Conservation (phyloP, 2,797 vertebrate genomes). For the Aulostomus chinensis region DNA sequence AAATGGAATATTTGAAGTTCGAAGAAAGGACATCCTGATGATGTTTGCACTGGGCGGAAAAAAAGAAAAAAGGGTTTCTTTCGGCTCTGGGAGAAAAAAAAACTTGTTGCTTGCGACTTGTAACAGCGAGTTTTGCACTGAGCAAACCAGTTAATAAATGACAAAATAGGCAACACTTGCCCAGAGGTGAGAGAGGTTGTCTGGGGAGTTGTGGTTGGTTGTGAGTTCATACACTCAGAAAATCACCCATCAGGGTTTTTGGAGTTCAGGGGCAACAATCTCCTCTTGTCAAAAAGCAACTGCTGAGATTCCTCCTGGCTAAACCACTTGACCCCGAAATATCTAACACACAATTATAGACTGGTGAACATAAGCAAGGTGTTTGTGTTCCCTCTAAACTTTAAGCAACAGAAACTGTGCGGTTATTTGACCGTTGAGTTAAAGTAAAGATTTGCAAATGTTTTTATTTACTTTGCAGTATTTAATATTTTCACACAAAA, state of each 20-base stretch:
- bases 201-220: constrained; percentile 37
- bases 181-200: constrained; percentile 45
- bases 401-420: too few species aligned
- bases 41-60: too few species aligned
- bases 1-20: constrained; percentile 33
- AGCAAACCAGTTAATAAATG: constrained; percentile 56
- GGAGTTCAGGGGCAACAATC: constrained; percentile 20
- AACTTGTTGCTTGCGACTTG: not conserved
- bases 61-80: too few species aligned
- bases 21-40: constrained; percentile 20
- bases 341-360: constrained; percentile 24
- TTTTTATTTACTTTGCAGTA: too few species aligned
- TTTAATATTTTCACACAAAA: too few species aligned
- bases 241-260: constrained; percentile 23
- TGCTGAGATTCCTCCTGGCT: constrained; percentile 2
- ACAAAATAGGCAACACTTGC: constrained; percentile 45
- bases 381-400: not conserved
- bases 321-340: constrained; percentile 3
- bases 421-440: too few species aligned
- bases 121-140: constrained; percentile 23
- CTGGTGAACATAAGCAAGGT: constrained; percentile 1
- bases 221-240: too few species aligned
- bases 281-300: constrained; percentile 11
- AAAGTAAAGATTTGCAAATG: too few species aligned
- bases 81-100: constrained; percentile 1